Base-by-base conservation (phyloP, 2,888 invertebrate genomes). In the Lamellibrachia columna region DNA sequence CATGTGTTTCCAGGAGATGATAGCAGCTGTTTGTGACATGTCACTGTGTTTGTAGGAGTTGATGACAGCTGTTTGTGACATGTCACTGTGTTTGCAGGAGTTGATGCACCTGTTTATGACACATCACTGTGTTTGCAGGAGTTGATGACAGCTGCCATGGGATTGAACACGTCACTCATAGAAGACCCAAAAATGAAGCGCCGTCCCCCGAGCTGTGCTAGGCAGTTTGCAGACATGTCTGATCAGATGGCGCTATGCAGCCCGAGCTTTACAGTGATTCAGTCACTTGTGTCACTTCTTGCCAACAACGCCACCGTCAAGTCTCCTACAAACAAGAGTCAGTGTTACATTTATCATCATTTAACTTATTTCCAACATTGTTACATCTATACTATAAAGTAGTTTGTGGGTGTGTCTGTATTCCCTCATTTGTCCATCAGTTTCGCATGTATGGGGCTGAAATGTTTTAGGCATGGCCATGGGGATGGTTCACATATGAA, bases 251-350 rank as follows among this genome's bases (percentile, higher is more conserved):
- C 94, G 95, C 52, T 96, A 94, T 95, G 96, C 95, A 94, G 96
- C 95, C 95, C 95, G 9, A 96, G 96, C 92, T 97, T 97, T 95
- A 97, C 97, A 28, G 97, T 97, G 3, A 97, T 97, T 3, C 97
- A 97, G 96, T 97, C 97, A 11, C 96, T 97, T 11, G 97, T 97
- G 1, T 97, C 97, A 92, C 97, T 97, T 58, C 96, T 97, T 7
- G 91, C 92, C 15, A 92, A 93, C 15, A 91, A 90, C 8, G 90
- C 93, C 28, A 92, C 93, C 92, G 92, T 93, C 91, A 90, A 91
- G 92, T 92, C 22, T 15, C 28, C 91, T 3, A 91, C 53, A 91
- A 6, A 22, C 22, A 75, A 75, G n/a, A 75, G 75, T 75, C 75
- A 75, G 75, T 75, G 75, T 11, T 6, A 91, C 91, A 91, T 52